Conservation (phyloP, 2,888 invertebrate genomes). For the Harmothoe impar region DNA sequence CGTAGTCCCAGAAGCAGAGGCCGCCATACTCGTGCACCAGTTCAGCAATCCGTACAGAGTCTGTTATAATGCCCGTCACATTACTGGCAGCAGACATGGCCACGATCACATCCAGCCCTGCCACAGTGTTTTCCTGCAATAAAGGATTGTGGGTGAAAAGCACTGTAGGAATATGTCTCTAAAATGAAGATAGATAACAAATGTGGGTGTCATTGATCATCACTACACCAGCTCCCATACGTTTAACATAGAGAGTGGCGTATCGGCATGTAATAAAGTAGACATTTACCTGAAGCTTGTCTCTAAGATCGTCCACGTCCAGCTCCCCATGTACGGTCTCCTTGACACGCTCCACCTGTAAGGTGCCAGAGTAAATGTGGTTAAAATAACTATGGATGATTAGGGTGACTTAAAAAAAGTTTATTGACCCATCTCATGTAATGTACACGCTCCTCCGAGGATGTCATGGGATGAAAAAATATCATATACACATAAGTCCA, state of each 20-base stretch:
- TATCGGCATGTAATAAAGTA: background rate
- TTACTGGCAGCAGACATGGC: conserved; percentile 73
- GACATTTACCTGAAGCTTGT: conserved; percentile 23
- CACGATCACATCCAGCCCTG: conserved; percentile 55
- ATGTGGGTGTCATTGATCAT: too few relatives aligned
- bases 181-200: too few relatives aligned
- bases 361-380: background rate
- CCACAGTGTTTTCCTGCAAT: background rate
- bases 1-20: conserved; percentile 75
- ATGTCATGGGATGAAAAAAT: too few relatives aligned
- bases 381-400: too few relatives aligned
- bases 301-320: conserved; percentile 48
- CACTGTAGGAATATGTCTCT: too few relatives aligned
- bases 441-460: too few relatives aligned
- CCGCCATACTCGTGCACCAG: conserved; percentile 74
- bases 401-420: too few relatives aligned
- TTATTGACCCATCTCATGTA: too few relatives aligned
- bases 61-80: conserved; percentile 76
- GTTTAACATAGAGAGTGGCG: too few relatives aligned
- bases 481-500: too few relatives aligned
- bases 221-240: too few relatives aligned
- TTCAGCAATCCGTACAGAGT: conserved; percentile 71
- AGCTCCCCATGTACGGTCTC: conserved; percentile 47
- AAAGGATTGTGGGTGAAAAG: too few relatives aligned
- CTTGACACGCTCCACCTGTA: conserved; percentile 42